Evolutionary conservation across 1,140 invertebrate species (phyloP), one percentile per base, ranked within the genome.

Genomic region (Popillia japonica): DNA sequence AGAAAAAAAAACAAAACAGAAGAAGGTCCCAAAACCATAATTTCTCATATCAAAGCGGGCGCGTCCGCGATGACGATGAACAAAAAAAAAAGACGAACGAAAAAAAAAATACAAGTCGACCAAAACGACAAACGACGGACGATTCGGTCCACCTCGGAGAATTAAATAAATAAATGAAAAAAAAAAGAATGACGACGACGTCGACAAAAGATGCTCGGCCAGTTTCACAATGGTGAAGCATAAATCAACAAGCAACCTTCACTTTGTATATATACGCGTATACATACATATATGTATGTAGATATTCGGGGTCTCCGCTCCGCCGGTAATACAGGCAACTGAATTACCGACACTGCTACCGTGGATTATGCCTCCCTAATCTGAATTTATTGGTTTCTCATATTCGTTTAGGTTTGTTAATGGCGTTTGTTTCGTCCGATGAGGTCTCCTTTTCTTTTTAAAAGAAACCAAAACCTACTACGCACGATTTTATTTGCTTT

Each of bases 351-450:
- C 77, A 72, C 64, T 41, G 77, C 77, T 77, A 77, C 77, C 77
- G 77, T 77, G 64, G 77, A 77, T 77, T 77, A 77, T 48, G 64
- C 77, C 77, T 41, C 40, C 68, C 40, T 77, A 77, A 77, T 77
- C 77, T 68, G 77, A 77, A 77, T 77, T 77, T 77, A 77, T 77
- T 77, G 77, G 77, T 44, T 77, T 41, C 61, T 72, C 77, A 72
- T 72, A 72, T 77, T 77, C 77, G 77, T 77, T 77, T 77, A 41
- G 64, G 77, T 77, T 77, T 72, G 77, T 77, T 77, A 77, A 77
- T 77, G 68, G 17, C 77, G 23, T 77, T 77, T 77, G 77, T 77
- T 77, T 64, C 59, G 17, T 64, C n/a, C 59, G 59, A 22, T 64
- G 59, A 8, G 17, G 2, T 64, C 17, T 64, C 6, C 17, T 10